Base-by-base conservation (phyloP, 2,888 invertebrate genomes). In the Drosophila meridiana region DNA sequence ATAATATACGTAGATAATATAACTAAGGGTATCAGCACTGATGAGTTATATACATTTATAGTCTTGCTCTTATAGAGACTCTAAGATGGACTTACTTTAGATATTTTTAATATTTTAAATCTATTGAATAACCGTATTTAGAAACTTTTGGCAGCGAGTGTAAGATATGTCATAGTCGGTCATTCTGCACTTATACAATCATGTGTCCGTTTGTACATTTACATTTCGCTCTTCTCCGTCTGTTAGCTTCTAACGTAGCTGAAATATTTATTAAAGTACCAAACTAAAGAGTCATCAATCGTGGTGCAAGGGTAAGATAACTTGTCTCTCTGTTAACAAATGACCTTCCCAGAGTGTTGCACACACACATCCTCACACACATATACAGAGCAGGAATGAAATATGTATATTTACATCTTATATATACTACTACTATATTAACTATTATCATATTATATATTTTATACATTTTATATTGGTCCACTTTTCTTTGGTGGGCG, bases 261-360 rank as follows among this genome's bases (percentile, higher is more conserved):
- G 53, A 71, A 69, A 78, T 81, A 67, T 59, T 67, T 59, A 70
- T 67, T 55, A n/a, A n/a, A 52, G 28, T 14, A 30, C 14, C 50
- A 43, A 28, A 64, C 30, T 8, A 26, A 48, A 67, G 30, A 48
- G 40, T 48, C 47, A 36, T 48, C 56, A 56, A 62, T 36, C 34
- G 28, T 28, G 43, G 30, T 53, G 58, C 47, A 59, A 14, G 34
- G 64, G 42, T 59, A 57, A 43, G 55, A 61, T 61, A 69, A 63
- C 65, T 42, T 42, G 45, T 14, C 14, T 30, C 40, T 28, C 36
- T 34, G 28, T 34, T 64, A 36, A 36, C 73, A 65, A 77, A 69
- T 73, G 59, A 26, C 56, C 58, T 53, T 2, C 57, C 5, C 20
- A 6, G 11, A 7, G 20, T 11, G 52, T 11, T 20, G 34, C 20